Conservation (phyloP, 2,113 vertebrate genomes). For the Hippolais icterina region DNA sequence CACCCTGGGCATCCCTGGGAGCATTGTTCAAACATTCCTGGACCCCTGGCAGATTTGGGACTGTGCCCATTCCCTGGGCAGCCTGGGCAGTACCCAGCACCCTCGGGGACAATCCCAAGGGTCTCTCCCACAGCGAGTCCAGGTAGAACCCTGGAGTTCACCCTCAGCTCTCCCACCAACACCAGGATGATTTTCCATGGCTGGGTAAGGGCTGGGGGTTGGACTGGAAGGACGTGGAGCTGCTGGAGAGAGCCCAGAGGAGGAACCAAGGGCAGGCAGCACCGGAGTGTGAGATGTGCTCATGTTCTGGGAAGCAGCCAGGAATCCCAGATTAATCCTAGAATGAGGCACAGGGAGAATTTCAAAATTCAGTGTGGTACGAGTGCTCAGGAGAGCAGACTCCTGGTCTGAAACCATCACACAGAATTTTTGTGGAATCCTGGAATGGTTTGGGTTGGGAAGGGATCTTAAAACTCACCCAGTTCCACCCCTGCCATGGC, state of each 20-base stretch:
- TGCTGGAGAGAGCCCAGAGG: not conserved
- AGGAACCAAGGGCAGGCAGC: not conserved
- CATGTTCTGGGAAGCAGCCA: not conserved
- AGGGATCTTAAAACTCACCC: not conserved
- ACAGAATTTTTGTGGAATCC: not conserved
- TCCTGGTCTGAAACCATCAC: not conserved
- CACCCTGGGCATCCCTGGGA: not conserved
- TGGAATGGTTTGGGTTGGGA: not conserved
- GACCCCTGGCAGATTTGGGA: not conserved
- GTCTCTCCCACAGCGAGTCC: not conserved
- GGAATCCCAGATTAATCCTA: not conserved
- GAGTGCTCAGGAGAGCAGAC: rapidly evolving
- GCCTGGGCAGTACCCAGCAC: not conserved
- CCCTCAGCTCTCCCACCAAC: not conserved
- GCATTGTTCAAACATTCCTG: rapidly evolving
- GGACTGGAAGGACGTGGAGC: not conserved
- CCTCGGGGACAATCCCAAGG: not conserved
- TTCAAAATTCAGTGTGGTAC: not conserved
- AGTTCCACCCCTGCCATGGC: rapidly evolving
- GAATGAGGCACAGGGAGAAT: not conserved
- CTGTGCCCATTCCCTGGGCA: not conserved
- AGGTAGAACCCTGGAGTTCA: rapidly evolving
- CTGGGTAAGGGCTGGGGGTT: not conserved
- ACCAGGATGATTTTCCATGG: rapidly evolving
- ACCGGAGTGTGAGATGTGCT: no score